These are phyloP conservation scores for Solenopsis invicta DNA, from an alignment of 1,140 invertebrate genomes.

Conservation along the genomic window DNA sequence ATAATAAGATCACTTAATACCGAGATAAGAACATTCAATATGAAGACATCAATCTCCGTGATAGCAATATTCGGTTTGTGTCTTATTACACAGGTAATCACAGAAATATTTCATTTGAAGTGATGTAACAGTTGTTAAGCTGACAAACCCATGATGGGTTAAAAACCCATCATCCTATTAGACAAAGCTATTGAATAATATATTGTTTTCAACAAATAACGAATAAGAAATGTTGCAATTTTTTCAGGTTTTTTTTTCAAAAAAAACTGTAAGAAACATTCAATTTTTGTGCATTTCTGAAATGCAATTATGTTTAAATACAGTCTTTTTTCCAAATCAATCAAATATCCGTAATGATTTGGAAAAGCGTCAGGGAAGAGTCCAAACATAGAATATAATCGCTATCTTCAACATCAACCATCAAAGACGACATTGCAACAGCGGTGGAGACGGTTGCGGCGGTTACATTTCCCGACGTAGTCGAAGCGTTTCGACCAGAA, in stretches of 20 bases:
- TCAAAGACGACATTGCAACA: constrained; percentile 32
- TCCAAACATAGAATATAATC: background rate
- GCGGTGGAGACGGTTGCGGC: constrained; percentile 48
- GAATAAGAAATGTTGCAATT: background rate
- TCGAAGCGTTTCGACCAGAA: constrained; percentile 57
- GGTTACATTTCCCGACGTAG: constrained; percentile 71
- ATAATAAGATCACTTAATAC: constrained; percentile 62
- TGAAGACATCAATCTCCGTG: constrained; percentile 19
- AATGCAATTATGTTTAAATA: background rate
- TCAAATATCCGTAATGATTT: background rate
- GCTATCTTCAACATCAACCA: constrained; percentile 23
- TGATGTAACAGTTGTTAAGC: background rate
- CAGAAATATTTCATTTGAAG: background rate
- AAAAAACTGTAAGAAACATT: background rate
- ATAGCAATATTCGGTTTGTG: background rate
- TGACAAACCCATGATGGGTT: too few relatives aligned
- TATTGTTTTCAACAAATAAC: background rate
- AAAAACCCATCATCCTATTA: background rate
- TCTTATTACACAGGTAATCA: background rate
- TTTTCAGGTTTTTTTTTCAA: background rate
- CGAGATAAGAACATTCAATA: constrained; percentile 35
- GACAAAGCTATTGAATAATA: background rate
- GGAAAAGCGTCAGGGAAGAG: background rate
- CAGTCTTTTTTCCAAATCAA: background rate
- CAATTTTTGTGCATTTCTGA: background rate